phyloP scores from a whole-genome alignment of 2,113 vertebrate species.

The Colaptes auratus region DNA sequence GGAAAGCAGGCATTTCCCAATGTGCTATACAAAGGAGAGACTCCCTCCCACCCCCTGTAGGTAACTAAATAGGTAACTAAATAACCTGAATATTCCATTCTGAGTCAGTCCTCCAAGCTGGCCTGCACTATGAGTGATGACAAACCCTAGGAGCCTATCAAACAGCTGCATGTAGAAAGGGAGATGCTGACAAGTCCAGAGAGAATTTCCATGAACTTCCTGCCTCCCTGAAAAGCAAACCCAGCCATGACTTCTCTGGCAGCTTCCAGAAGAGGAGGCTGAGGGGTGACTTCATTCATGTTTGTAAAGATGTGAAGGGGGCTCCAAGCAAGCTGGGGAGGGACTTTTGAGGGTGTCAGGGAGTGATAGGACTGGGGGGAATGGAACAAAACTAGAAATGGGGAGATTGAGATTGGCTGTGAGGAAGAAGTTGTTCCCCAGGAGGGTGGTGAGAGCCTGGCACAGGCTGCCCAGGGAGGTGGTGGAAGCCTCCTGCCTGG shows the following conservation, averaged over 20 bases:
- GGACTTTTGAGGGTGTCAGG: too few species aligned
- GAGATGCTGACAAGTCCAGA: not conserved
- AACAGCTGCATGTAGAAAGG: not conserved
- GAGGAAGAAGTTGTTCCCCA: too few species aligned
- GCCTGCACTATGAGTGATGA: not conserved
- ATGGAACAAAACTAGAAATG: too few species aligned
- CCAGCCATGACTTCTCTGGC: not conserved
- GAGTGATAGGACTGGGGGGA: too few species aligned
- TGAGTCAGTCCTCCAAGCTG: not conserved
- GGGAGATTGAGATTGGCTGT: too few species aligned
- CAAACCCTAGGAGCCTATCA: not conserved
- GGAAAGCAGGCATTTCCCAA: not conserved
- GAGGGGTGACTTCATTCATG: too few species aligned
- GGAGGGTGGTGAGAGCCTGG: too few species aligned
- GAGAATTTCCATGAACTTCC: not conserved
- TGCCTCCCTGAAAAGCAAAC: not conserved
- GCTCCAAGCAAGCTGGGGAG: too few species aligned
- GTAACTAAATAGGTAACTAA: not conserved
- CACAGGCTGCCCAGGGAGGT: too few species aligned
- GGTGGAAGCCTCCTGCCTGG: too few species aligned
- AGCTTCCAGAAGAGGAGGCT: too few species aligned
- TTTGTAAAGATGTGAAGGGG: too few species aligned
- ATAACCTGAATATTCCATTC: not conserved
- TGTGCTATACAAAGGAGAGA: not conserved
- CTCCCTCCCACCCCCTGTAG: not conserved